Evolutionary conservation across 2,113 vertebrate species (phyloP).

Genomic region (Etia nguti): DNA sequence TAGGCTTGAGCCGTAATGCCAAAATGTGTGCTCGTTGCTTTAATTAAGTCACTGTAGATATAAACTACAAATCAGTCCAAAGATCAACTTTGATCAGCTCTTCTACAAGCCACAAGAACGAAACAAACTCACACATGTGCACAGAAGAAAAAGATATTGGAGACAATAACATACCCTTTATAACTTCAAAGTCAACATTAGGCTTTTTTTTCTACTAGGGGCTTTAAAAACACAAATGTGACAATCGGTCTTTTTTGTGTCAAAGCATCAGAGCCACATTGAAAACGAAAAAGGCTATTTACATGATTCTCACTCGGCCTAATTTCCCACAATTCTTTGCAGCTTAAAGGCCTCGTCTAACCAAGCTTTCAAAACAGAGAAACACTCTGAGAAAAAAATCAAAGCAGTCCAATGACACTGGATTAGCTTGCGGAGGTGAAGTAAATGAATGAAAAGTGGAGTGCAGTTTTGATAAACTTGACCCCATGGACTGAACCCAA

Average conservation of each 20-base stretch:
- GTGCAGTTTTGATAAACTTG: neutral
- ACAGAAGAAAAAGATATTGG: neutral
- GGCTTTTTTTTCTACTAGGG: neutral
- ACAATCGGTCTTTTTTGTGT: neutral
- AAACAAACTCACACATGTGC: neutral
- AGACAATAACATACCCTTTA: neutral
- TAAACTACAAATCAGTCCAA: neutral
- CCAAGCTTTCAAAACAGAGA: neutral
- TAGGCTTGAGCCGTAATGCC: neutral
- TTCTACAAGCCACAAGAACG: neutral
- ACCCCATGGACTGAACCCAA: neutral
- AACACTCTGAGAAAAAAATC: neutral
- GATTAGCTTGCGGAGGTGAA: neutral
- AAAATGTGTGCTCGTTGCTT: neutral
- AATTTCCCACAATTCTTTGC: neutral
- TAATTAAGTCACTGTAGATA: neutral
- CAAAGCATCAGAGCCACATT: neutral
- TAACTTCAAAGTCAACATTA: slow-evolving; percentile 3
- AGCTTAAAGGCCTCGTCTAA: neutral
- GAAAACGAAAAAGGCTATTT: slow-evolving; percentile 28
- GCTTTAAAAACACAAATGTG: neutral
- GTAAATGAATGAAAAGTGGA: neutral
- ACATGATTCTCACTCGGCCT: slow-evolving; percentile 23
- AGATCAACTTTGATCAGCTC: neutral
- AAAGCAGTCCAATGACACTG: neutral